Percentiles rank a stretch among this genome's conserved stretches.
Conservation (phyloP, 2,888 invertebrate species). For the Pantelozetes paolii region DNA sequence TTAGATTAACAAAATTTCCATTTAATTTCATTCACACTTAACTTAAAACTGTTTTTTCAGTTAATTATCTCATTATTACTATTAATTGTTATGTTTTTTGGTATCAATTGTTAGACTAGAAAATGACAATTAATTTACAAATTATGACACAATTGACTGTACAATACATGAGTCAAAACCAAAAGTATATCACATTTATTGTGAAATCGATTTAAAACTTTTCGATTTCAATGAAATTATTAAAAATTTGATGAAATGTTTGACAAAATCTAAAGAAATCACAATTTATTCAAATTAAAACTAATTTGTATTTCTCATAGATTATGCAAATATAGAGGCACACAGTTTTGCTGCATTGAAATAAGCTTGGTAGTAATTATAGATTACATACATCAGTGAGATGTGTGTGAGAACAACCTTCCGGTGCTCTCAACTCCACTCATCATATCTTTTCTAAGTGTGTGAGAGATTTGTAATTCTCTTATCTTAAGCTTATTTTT, state of each 20-base stretch:
- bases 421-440: constrained; percentile 2
- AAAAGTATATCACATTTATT: constrained; percentile 9
- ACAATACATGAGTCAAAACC: not conserved
- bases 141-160: constrained; percentile 10
- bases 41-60: not conserved
- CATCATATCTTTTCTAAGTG: too few species aligned
- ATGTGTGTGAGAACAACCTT: not conserved
- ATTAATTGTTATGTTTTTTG: not conserved
- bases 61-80: not conserved
- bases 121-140: not conserved
- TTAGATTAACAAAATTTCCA: not conserved
- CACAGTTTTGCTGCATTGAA: constrained; percentile 16
- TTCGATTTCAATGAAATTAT: constrained; percentile 5
- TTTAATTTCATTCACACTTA: not conserved
- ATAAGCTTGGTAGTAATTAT: not conserved
- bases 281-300: not conserved
- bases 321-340: not conserved
- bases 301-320: not conserved
- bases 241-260: constrained; percentile 3
- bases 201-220: not conserved
- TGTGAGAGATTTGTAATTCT: too few species aligned
- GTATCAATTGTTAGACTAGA: not conserved
- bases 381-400: too few species aligned
- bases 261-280: not conserved
- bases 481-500: not conserved